Evolutionary conservation across 2,113 vertebrate species (phyloP), one percentile per base, ranked within the genome.

Genomic region (Electrona antarctica): DNA sequence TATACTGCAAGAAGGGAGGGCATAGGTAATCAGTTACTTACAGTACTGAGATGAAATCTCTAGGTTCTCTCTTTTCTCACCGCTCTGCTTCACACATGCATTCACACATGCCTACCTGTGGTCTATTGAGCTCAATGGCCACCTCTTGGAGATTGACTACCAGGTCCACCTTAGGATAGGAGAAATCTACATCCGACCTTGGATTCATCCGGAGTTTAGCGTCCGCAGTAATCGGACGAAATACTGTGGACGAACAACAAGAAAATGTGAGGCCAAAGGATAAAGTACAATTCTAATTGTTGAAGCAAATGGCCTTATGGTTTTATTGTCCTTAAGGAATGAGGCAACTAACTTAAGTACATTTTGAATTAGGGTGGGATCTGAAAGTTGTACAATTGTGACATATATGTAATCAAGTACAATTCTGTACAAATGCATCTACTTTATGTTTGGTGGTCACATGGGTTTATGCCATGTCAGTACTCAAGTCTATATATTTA

Each of bases 121-220:
- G 90, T 81, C 95, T 96, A 89, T 95, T 97, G 68, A 99, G 94
- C 85, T 98, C 96, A 74, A 99, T 91, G 46, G 93, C 93, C 90
- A 99, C 97, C 68, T 96, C 94, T 12, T 95, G 92, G 69, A 99
- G 94, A 73, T 95, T 95, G 83, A 99, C 93, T 76, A 93, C 93
- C 65, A 99, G 84, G 77, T 98, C 96, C 83, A 98, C 91, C 90
- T 99, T 99, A 0, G 97, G 97, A 33, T 93, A 92, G 6, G 97
- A 95, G 92, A 97, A 96, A 81, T 99, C 97, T 85, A 96, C 87
- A 80, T 98, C 97, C n/a, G 96, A 94, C 85, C 95, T 92, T 12
- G 94, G 97, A 91, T 98, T 99, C 97, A 99, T 99, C 64, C 94
- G 93, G 28, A 99, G 94, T 87, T 97, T 99, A 78, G 97, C 97